These are phyloP conservation scores for Lithobates pipiens DNA, from an alignment of 2,797 vertebrate genomes.

Conservation along the genomic window DNA sequence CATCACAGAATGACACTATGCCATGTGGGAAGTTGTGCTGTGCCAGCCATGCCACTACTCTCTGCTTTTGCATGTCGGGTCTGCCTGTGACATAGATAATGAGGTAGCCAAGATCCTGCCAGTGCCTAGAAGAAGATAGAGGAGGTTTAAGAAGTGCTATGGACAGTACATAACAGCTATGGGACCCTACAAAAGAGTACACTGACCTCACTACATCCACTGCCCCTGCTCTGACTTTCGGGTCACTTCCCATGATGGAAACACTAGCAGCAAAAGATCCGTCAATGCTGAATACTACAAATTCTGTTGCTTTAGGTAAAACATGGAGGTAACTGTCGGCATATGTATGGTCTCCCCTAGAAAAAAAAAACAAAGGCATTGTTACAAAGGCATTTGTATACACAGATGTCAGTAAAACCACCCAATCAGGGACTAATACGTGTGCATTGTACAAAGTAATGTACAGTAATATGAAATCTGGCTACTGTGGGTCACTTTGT, in stretches of 20 bases:
- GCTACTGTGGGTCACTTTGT: too few species aligned
- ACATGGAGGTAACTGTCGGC: slow-evolving; percentile 97
- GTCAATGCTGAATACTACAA: slow-evolving; percentile 98
- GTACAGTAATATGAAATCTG: neutral
- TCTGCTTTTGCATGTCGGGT: slow-evolving; percentile 99
- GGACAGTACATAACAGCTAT: neutral
- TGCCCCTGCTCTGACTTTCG: slow-evolving; percentile 95
- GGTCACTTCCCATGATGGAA: slow-evolving; percentile 99
- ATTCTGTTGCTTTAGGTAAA: slow-evolving; percentile 91
- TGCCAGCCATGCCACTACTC: slow-evolving; percentile 97
- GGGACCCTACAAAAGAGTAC: neutral
- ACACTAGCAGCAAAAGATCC: slow-evolving; percentile 98
- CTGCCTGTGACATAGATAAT: slow-evolving; percentile 98
- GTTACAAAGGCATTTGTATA: neutral
- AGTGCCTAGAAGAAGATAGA: slow-evolving; percentile 82
- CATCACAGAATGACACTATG: slow-evolving; percentile 97
- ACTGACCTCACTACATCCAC: slow-evolving; percentile 96
- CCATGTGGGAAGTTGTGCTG: slow-evolving; percentile 99
- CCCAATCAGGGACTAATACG: too few species aligned
- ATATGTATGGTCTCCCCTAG: slow-evolving; percentile 94
- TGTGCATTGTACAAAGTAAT: neutral
- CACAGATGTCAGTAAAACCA: neutral
- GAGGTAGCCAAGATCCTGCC: slow-evolving; percentile 98
- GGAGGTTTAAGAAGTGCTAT: neutral
- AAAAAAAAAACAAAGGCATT: neutral